Conservation (phyloP, 2,888 invertebrate species). For the Halictus ligatus region DNA sequence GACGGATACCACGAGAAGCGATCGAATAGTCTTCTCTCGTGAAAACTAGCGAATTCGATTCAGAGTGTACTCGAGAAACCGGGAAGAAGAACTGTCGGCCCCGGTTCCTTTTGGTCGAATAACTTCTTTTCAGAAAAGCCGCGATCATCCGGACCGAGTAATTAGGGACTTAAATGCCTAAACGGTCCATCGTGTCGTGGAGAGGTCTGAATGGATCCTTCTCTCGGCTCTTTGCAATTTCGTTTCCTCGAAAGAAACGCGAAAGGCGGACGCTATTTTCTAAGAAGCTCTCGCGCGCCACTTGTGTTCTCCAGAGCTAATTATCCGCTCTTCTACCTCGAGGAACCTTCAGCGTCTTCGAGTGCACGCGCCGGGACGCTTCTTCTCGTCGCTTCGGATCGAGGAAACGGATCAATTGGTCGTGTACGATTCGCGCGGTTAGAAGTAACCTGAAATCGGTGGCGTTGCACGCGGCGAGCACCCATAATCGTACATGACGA, state of each 20-base stretch:
- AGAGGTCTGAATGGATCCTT: background rate
- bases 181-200: background rate
- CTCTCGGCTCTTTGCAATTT: background rate
- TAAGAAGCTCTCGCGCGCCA: background rate
- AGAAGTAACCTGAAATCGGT: conserved; percentile 3
- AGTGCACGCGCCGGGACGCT: background rate
- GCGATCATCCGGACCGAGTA: background rate
- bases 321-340: background rate
- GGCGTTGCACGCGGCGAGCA: background rate
- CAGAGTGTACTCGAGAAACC: background rate
- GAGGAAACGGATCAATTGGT: background rate
- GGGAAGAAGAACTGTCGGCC: background rate
- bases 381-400: background rate
- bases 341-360: background rate
- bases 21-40: conserved; percentile 30
- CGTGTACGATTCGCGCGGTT: background rate
- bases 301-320: background rate
- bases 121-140: background rate
- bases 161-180: conserved; percentile 1
- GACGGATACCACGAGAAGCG: conserved; percentile 21
- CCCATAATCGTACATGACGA: background rate
- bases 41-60: conserved; percentile 31
- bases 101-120: background rate
- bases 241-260: background rate
- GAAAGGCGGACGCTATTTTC: background rate